Percentiles rank a stretch among this genome's conserved stretches.
phyloP scores from a whole-genome alignment of 2,113 vertebrate species.

The Eclectus roratus region DNA sequence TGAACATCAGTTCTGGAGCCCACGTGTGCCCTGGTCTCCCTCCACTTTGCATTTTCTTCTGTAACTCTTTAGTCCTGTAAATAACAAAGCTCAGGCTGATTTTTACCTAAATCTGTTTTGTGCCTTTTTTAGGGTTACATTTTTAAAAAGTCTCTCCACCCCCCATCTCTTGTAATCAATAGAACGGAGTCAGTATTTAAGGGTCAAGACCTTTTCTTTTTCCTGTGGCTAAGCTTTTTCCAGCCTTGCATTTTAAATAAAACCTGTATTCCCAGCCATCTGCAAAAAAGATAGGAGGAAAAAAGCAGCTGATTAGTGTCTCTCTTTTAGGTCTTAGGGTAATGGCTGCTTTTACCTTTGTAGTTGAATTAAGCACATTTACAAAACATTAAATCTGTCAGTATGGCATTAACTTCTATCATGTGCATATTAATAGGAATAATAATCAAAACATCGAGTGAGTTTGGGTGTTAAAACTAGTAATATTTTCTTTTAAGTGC shows the following conservation, averaged over 20 bases:
- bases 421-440: constrained; percentile 66
- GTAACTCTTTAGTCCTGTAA: background rate
- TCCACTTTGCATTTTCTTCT: background rate
- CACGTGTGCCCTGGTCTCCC: background rate
- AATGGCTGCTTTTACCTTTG: constrained; percentile 68
- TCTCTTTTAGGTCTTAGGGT: constrained; percentile 56
- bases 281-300: constrained; percentile 5
- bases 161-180: constrained; percentile 38
- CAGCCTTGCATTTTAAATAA: constrained; percentile 23
- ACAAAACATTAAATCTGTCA: constrained; percentile 70
- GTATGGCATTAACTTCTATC: constrained; percentile 63
- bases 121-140: background rate
- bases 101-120: background rate
- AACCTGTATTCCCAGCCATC: constrained; percentile 20
- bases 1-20: background rate
- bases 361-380: constrained; percentile 68
- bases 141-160: background rate
- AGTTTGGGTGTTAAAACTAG: constrained; percentile 59
- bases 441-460: constrained; percentile 59
- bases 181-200: constrained; percentile 37
- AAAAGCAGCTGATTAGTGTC: constrained; percentile 42
- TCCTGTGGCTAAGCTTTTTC: constrained; percentile 40
- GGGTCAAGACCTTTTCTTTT: constrained; percentile 53
- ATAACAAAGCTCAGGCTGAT: background rate
- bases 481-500: constrained; percentile 70